Conservation (phyloP, 2,888 invertebrate genomes). For the Stratiomys singularior region DNA sequence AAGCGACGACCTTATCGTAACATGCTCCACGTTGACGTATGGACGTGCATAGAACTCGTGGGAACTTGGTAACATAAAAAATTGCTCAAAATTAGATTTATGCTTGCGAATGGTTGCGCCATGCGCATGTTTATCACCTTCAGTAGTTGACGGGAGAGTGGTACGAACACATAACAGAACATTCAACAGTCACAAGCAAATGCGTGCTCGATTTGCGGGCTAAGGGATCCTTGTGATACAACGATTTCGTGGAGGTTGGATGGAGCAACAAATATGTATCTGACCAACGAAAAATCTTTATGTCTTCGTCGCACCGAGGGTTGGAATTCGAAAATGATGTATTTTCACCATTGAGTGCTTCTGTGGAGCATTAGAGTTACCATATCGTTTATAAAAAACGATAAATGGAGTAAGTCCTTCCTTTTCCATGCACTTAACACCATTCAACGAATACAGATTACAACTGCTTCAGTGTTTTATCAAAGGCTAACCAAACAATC, state of each 20-base stretch:
- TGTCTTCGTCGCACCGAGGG: constrained; percentile 8
- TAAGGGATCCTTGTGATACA: constrained; percentile 34
- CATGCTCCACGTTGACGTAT: constrained; percentile 36
- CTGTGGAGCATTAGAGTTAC: neutral
- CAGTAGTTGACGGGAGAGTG: neutral
- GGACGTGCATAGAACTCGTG: constrained; percentile 40
- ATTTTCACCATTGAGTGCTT: constrained; percentile 46
- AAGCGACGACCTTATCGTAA: constrained; percentile 36
- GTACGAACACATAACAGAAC: constrained; percentile 3
- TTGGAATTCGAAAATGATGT: constrained; percentile 48
- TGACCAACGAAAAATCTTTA: constrained; percentile 24
- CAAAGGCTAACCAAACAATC: too few species aligned
- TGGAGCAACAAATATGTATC: constrained; percentile 49
- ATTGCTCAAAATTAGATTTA: constrained; percentile 21
- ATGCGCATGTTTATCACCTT: constrained; percentile 26
- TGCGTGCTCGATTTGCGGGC: constrained; percentile 20
- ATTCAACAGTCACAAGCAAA: constrained; percentile 39
- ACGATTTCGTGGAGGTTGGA: constrained; percentile 39
- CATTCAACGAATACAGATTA: too few species aligned
- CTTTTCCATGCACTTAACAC: too few species aligned
- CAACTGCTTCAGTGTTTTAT: too few species aligned
- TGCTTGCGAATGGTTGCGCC: constrained; percentile 22
- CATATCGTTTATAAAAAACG: neutral
- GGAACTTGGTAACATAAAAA: constrained; percentile 39
- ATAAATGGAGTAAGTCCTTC: too few species aligned